Evolutionary conservation across 1,140 invertebrate genomes (phyloP), one percentile per base, ranked within the genome.

Genomic region (Hestina assimilis): DNA sequence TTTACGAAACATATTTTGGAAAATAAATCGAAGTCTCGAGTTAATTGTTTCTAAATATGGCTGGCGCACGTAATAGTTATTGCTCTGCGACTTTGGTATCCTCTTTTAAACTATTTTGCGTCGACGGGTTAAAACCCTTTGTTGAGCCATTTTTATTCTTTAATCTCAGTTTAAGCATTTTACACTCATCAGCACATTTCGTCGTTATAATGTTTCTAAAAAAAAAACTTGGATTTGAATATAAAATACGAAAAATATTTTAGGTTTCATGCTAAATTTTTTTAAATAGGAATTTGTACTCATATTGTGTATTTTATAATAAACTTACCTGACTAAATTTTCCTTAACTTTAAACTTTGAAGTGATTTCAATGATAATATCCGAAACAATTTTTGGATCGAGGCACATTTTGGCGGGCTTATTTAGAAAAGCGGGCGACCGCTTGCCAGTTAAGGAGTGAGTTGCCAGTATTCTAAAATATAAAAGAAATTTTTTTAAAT

Each of bases 161-260:
- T 6, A 33, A 15, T 15, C 31, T 33, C 31, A 70, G 60, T 45
- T 75, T 81, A 19, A 64, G 77, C 91, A 92, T 91, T 75, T 92
- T 92, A 53, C 90, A 90, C 72, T 92, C 91, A 51, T 92, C 91
- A 2, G 91, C 91, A 62, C 91, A 92, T 74, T 92, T 92, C 0
- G 90, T 91, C 2, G 91, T 92, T 11, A 92, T 92, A 6, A 89
- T 82, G 52, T 69, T 79, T 28, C 90, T 87, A 64, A 66, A 81
- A 73, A 28, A 35, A 54, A n/a, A n/a, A n/a, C n/a, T n/a, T n/a
- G n/a, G n/a, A n/a, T n/a, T n/a, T n/a, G n/a, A n/a, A n/a, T n/a
- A n/a, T n/a, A n/a, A n/a, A n/a, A n/a, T n/a, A n/a, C n/a, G n/a
- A n/a, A n/a, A n/a, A n/a, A n/a, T n/a, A n/a, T n/a, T n/a, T n/a